Percentiles rank a stretch among this genome's conserved stretches.
These are phyloP conservation scores for Microchrysa polita DNA, from an alignment of 2,888 invertebrate genomes.

Conservation along the genomic window DNA sequence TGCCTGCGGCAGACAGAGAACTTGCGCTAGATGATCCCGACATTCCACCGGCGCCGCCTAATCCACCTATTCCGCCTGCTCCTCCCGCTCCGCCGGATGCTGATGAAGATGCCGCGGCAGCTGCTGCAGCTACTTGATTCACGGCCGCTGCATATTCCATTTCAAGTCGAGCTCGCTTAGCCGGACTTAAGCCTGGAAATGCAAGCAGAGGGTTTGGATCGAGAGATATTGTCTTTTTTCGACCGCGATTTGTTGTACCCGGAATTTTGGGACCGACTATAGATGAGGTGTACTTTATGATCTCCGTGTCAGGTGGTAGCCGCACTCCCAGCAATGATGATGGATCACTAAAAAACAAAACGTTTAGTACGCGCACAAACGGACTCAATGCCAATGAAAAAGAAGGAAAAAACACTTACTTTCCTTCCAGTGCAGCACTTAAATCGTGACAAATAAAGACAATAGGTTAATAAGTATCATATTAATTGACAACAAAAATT, in stretches of 20 bases:
- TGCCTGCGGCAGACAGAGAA: conserved; percentile 51
- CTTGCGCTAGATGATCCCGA: conserved; percentile 50
- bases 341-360: conserved; percentile 72
- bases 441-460: conserved; percentile 47
- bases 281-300: conserved; percentile 89
- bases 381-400: conserved; percentile 30
- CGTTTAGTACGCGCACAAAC: conserved; percentile 36
- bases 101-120: conserved; percentile 55
- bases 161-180: conserved; percentile 64
- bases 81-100: conserved; percentile 46
- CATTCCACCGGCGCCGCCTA: no score
- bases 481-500: background rate
- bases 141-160: conserved; percentile 65
- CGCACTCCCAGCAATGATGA: conserved; percentile 85
- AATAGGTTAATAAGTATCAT: conserved; percentile 47
- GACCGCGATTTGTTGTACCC: conserved; percentile 83
- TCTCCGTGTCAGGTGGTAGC: conserved; percentile 88
- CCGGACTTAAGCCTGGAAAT: conserved; percentile 65
- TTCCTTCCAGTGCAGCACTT: conserved; percentile 78
- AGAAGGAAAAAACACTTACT: conserved; percentile 65
- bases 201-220: conserved; percentile 73
- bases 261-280: conserved; percentile 87
- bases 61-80: conserved; percentile 45
- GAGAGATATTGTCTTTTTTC: conserved; percentile 88
- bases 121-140: conserved; percentile 61